phyloP scores from a whole-genome alignment of 1,140 invertebrate genomes.

The Dendrolimus punctatus region DNA sequence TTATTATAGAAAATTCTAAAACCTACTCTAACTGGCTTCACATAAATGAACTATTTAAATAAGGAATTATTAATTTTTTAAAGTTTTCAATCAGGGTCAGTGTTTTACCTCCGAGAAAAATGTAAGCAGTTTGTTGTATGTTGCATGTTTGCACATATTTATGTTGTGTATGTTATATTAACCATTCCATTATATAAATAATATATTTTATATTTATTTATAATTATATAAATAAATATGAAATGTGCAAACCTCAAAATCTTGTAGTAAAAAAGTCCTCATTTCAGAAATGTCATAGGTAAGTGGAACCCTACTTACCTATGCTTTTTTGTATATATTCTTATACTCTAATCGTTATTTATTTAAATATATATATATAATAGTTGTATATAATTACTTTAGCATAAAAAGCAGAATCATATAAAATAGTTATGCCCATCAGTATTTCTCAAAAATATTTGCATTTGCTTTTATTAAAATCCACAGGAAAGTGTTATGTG shows the following conservation, averaged over 20 bases:
- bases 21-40: neutral
- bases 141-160: slow-evolving; percentile 15
- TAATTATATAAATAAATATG: neutral
- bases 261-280: no score
- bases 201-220: neutral
- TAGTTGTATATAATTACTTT: no score
- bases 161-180: slow-evolving; percentile 7
- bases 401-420: no score
- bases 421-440: no score
- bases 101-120: slow-evolving; percentile 11
- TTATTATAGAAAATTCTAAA: neutral
- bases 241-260: neutral
- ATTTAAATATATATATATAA: no score
- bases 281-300: no score
- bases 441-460: no score
- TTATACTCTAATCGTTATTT: no score
- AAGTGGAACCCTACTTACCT: no score
- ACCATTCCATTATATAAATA: slow-evolving; percentile 18
- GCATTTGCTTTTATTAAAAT: no score
- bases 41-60: slow-evolving; percentile 2
- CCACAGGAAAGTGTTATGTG: no score
- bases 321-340: no score
- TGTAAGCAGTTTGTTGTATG: slow-evolving; percentile 19
- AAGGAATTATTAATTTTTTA: slow-evolving; percentile 1
- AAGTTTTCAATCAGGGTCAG: slow-evolving; percentile 17